Evolutionary conservation across 2,797 vertebrate genomes (phyloP).

Genomic region (Syngnathus acus): DNA sequence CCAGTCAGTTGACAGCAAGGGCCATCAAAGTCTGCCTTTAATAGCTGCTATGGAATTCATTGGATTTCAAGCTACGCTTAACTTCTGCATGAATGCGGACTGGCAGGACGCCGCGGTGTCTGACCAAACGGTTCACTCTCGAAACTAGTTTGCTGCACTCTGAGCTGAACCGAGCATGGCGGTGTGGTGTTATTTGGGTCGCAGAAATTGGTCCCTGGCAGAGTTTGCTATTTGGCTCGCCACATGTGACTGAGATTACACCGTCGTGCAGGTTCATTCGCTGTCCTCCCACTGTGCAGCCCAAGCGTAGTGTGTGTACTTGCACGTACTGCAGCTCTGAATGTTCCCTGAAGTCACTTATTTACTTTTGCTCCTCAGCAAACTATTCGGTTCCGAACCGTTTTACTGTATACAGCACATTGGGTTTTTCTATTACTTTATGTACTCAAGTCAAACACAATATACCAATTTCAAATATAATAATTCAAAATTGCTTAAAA

Average conservation of each 20-base stretch:
- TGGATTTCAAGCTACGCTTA: too few species aligned
- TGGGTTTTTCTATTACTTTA: background rate
- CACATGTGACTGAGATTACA: conserved; percentile 60
- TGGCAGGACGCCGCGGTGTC: too few species aligned
- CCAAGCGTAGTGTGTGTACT: conserved; percentile 16
- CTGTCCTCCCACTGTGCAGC: conserved; percentile 30
- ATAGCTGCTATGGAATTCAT: too few species aligned
- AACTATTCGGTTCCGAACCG: too few species aligned
- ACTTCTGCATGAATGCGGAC: too few species aligned
- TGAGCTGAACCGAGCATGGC: background rate
- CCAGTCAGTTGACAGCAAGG: too few species aligned
- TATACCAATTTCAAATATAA: too few species aligned
- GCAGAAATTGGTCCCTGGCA: conserved; percentile 39
- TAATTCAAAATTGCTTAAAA: too few species aligned
- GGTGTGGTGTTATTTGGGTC: conserved; percentile 25
- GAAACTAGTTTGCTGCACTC: background rate
- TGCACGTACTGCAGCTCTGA: conserved; percentile 2
- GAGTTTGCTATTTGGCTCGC: conserved; percentile 25
- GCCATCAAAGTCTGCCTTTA: too few species aligned
- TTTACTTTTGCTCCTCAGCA: too few species aligned
- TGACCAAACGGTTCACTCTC: background rate
- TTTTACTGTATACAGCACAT: background rate
- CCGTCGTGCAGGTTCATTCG: conserved; percentile 38
- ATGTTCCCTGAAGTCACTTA: background rate
- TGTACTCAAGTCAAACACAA: too few species aligned